Conservation (phyloP, 2,888 invertebrate genomes). For the Acanthacorydalis orientalis region DNA sequence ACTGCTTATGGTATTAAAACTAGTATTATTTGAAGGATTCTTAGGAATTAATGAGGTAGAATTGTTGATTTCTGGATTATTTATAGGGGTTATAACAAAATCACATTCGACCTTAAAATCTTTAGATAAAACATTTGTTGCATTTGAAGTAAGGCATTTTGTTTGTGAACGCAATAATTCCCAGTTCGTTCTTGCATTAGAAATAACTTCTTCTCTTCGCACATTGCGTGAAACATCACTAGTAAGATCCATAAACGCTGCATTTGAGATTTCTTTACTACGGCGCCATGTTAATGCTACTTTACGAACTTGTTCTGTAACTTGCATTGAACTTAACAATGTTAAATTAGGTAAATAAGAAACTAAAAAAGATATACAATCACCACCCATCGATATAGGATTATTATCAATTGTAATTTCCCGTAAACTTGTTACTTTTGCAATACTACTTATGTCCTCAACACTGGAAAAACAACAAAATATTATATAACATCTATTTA, state of each 20-base stretch:
- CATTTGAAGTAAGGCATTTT: slow-evolving; percentile 31
- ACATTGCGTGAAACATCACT: slow-evolving; percentile 38
- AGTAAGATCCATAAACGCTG: slow-evolving; percentile 45
- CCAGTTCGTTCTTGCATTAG: slow-evolving; percentile 78
- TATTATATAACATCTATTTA: background rate
- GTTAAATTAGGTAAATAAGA: slow-evolving; percentile 60
- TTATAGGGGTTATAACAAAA: slow-evolving; percentile 23
- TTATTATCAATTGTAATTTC: slow-evolving; percentile 81
- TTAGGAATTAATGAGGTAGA: slow-evolving; percentile 7
- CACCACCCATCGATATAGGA: slow-evolving; percentile 63
- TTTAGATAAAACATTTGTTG: slow-evolving; percentile 16
- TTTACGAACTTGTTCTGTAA: slow-evolving; percentile 60
- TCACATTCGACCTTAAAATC: slow-evolving; percentile 24
- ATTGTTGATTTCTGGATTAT: slow-evolving; percentile 15
- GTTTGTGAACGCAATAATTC: slow-evolving; percentile 57
- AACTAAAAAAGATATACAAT: slow-evolving; percentile 66
- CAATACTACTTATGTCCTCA: slow-evolving; percentile 72
- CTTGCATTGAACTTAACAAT: slow-evolving; percentile 59
- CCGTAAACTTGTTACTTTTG: slow-evolving; percentile 55
- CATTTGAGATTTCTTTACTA: slow-evolving; percentile 57
- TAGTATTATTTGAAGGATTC: slow-evolving; percentile 11
- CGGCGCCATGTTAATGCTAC: slow-evolving; percentile 67
- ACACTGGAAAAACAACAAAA: slow-evolving; percentile 33
- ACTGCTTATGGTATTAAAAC: slow-evolving; percentile 23
- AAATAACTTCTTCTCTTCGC: slow-evolving; percentile 66